Percentiles rank a stretch among this genome's conserved stretches.
These are phyloP conservation scores for Sitophilus oryzae DNA, from an alignment of 1,140 invertebrate species.

Conservation along the genomic window DNA sequence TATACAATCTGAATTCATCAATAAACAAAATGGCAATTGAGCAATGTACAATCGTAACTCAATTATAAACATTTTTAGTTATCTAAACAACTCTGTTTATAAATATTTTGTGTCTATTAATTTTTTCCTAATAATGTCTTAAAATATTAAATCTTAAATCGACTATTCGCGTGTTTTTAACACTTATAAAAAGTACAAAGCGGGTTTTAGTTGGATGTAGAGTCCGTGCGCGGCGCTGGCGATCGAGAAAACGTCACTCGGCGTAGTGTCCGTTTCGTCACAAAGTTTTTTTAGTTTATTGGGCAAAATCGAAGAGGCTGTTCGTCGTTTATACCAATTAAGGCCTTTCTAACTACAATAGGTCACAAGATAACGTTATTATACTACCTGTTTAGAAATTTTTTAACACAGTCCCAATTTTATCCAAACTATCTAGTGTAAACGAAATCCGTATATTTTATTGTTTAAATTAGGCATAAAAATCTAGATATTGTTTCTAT, in stretches of 20 bases:
- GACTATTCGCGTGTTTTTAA: constrained; percentile 38
- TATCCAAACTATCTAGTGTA: too few relatives aligned
- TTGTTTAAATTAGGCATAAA: too few relatives aligned
- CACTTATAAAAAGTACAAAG: constrained; percentile 45
- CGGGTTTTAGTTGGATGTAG: constrained; percentile 30
- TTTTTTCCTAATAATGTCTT: constrained; percentile 35
- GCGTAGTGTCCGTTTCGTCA: constrained; percentile 20
- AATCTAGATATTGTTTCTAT: too few relatives aligned
- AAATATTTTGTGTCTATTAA: constrained; percentile 35
- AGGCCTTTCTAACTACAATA: too few relatives aligned
- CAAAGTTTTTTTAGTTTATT: neutral
- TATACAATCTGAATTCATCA: constrained; percentile 25
- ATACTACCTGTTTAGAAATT: too few relatives aligned
- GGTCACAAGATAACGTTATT: too few relatives aligned
- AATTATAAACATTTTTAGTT: constrained; percentile 38
- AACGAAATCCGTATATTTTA: too few relatives aligned
- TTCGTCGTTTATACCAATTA: too few relatives aligned
- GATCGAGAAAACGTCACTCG: constrained; percentile 16
- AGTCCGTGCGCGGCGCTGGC: constrained; percentile 21
- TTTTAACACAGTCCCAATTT: too few relatives aligned
- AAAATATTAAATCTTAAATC: constrained; percentile 40
- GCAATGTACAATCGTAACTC: constrained; percentile 41
- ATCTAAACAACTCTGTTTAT: constrained; percentile 37
- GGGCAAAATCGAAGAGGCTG: too few relatives aligned
- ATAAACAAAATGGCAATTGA: constrained; percentile 35